Evolutionary conservation across 1,140 invertebrate species (phyloP).

Genomic region (Microplitis mediator): DNA sequence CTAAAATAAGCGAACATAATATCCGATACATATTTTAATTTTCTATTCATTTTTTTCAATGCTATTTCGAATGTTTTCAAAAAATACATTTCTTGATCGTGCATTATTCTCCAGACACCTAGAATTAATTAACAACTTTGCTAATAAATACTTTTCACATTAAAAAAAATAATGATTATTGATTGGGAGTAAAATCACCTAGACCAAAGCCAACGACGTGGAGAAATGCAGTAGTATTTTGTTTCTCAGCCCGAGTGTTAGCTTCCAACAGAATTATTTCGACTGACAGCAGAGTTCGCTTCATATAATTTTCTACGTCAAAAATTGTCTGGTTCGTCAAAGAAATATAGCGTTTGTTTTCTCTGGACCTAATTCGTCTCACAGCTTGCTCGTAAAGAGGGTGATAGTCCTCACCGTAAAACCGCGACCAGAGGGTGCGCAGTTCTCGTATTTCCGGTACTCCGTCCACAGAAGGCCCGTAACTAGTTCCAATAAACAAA

Average conservation of each 20-base stretch:
- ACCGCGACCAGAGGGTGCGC: constrained; percentile 50
- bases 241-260: constrained; percentile 53
- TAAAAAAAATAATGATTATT: constrained; percentile 28
- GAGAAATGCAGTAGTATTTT: constrained; percentile 57
- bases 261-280: constrained; percentile 60
- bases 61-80: constrained; percentile 57
- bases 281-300: constrained; percentile 53
- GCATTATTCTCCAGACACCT: constrained; percentile 47
- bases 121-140: constrained; percentile 1
- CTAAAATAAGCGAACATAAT: constrained; percentile 58
- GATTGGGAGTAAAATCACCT: constrained; percentile 38
- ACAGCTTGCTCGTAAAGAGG: constrained; percentile 48
- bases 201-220: constrained; percentile 61
- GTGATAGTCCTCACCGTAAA: constrained; percentile 53
- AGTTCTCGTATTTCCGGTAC: constrained; percentile 37
- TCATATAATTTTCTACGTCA: constrained; percentile 59
- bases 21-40: constrained; percentile 53
- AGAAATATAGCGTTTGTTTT: constrained; percentile 46
- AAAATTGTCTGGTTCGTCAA: constrained; percentile 46
- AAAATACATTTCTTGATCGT: constrained; percentile 58
- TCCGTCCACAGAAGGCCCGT: constrained; percentile 32
- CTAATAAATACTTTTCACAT: too few species aligned
- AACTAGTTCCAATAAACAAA: constrained; percentile 28
- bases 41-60: constrained; percentile 52
- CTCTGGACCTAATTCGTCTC: constrained; percentile 44